Evolutionary conservation across 2,797 vertebrate species (phyloP).

Genomic region (Mus caroli): DNA sequence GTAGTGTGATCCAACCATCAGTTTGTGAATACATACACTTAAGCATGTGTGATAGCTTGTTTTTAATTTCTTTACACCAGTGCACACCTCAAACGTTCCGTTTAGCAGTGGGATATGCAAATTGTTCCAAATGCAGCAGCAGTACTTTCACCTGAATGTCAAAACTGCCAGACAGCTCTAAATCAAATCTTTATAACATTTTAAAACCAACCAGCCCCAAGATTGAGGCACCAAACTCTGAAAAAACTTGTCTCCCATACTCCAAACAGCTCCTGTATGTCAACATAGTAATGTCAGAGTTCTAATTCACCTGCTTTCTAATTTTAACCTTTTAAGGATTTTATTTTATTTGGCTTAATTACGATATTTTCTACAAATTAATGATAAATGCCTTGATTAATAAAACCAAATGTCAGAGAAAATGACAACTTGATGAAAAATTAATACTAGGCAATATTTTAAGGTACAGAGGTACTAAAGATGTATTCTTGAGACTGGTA

Average conservation of each 20-base stretch:
- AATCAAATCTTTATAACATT: constrained; percentile 83
- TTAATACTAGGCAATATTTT: constrained; percentile 84
- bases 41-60: constrained; percentile 84
- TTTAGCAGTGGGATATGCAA: constrained; percentile 87
- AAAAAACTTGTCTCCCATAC: constrained; percentile 75
- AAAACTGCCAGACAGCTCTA: constrained; percentile 87
- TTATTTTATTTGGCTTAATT: constrained; percentile 84
- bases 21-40: constrained; percentile 79
- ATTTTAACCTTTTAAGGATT: constrained; percentile 84
- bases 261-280: constrained; percentile 64
- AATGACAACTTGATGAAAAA: constrained; percentile 86
- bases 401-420: constrained; percentile 82
- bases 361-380: constrained; percentile 82
- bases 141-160: constrained; percentile 87
- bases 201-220: constrained; percentile 72
- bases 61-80: constrained; percentile 87
- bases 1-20: constrained; percentile 82
- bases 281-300: constrained; percentile 78
- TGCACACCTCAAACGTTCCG: constrained; percentile 85
- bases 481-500: constrained; percentile 72
- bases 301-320: constrained; percentile 81
- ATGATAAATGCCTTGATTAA: constrained; percentile 83
- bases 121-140: constrained; percentile 86
- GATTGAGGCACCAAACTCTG: constrained; percentile 64
- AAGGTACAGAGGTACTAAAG: constrained; percentile 80